Base-by-base conservation (phyloP, 1,140 invertebrate genomes). In the Lepidurus arcticus region DNA sequence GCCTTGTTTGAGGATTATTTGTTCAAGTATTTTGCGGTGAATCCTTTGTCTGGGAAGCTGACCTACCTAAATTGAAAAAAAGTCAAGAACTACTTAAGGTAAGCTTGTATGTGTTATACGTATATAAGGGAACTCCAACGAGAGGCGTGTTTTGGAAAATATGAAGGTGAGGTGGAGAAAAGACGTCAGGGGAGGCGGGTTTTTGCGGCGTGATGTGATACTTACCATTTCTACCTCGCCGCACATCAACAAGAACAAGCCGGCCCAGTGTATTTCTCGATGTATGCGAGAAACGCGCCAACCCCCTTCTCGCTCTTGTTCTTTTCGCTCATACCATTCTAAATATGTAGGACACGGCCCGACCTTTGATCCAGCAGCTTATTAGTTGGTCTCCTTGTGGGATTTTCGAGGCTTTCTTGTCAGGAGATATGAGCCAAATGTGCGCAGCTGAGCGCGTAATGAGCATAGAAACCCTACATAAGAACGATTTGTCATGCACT, bases 161-260 rank as follows among this genome's bases (percentile, higher is more conserved):
- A 34, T 2, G 34, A 34, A 34, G 16, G 53, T 65, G 53, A 65
- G 53, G 53, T 13, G 16, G 53, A 65, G 16, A 65, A 65, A 65
- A 65, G 21, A 65, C 7, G 13, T 11, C 6, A 11, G 13, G 21
- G 53, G 21, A 21, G 53, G 53, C 53, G 53, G 53, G 16, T 65
- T 65, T 65, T 9, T 21, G 16, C 53, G 53, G 53, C 53, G 53
- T 65, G 53, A 65, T 65, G 6, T 4, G 53, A 65, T 65, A 65
- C 53, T 65, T 65, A 21, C 53, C 53, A 65, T 65, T 65, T 65
- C 53, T 65, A n/a, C n/a, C 53, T 65, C 53, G 53, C 53, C 53
- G 53, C 53, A 65, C 53, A 65, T 21, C 53, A 21, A 65, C 53
- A 11, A 65, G 53, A 21, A 13, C 53, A 13, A 21, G 53, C 7